Percentiles rank a stretch among this genome's conserved stretches.
Evolutionary conservation across 1,140 invertebrate genomes (phyloP).

Genomic region (Rhagoletis zephyria): DNA sequence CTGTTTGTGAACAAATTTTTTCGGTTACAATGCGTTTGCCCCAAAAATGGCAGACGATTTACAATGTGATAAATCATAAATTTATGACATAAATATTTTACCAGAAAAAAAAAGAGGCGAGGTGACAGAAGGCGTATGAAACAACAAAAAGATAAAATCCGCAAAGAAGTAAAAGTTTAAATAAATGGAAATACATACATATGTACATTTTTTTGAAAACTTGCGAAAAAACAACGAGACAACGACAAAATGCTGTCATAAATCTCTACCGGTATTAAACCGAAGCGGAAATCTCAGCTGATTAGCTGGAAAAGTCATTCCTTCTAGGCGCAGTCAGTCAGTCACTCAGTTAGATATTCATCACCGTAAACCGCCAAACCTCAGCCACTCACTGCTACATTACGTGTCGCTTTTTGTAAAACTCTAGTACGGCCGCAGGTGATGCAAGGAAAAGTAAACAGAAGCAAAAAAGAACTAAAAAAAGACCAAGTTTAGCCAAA

Average conservation of each 20-base stretch:
- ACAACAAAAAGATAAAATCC: background rate
- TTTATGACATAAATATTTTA: background rate
- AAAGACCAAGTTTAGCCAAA: background rate
- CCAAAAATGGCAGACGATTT: background rate
- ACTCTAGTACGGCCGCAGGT: too few relatives aligned
- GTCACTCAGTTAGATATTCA: too few relatives aligned
- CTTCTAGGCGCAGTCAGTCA: background rate
- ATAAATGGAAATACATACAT: background rate
- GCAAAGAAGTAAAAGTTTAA: background rate
- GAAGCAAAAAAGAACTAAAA: background rate
- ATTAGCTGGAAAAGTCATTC: background rate
- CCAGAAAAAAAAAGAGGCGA: background rate
- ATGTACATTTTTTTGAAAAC: background rate
- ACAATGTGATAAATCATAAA: slow-evolving; percentile 9
- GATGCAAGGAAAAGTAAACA: background rate
- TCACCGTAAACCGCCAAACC: background rate
- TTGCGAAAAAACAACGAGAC: background rate
- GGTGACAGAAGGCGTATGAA: background rate
- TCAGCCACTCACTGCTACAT: background rate
- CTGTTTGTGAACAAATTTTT: background rate
- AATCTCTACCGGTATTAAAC: background rate
- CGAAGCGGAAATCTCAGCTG: background rate
- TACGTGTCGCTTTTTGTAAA: too few relatives aligned
- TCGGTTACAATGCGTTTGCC: background rate
- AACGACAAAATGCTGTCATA: slow-evolving; percentile 10